These are phyloP conservation scores for Dione juno DNA, from an alignment of 2,888 invertebrate genomes.

Conservation along the genomic window DNA sequence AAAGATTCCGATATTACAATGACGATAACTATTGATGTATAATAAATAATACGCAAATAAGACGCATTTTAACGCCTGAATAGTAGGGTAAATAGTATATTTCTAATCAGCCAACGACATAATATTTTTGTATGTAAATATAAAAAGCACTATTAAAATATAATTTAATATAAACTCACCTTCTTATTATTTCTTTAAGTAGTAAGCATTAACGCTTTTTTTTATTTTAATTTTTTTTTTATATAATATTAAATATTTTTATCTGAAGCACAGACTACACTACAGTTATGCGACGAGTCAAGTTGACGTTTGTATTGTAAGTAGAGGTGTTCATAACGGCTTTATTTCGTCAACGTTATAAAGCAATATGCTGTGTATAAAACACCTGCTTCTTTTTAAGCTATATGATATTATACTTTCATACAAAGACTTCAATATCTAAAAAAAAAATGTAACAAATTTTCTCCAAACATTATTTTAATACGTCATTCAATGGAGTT, in stretches of 20 bases:
- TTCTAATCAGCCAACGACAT: neutral
- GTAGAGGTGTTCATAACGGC: too few relatives aligned
- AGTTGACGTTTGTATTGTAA: constrained; percentile 1
- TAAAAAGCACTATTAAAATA: neutral
- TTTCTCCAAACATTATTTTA: too few relatives aligned
- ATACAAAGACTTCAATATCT: too few relatives aligned
- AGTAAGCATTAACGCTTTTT: constrained; percentile 1
- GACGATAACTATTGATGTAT: neutral
- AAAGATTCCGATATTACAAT: neutral
- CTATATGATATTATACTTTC: too few relatives aligned
- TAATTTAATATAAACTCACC: neutral
- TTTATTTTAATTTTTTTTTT: constrained; percentile 7
- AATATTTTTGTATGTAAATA: neutral
- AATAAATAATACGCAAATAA: constrained; percentile 6
- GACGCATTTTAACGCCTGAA: neutral
- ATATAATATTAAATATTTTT: constrained; percentile 21
- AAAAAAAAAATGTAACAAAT: too few relatives aligned
- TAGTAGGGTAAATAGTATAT: neutral
- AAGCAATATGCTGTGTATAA: too few relatives aligned
- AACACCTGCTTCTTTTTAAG: too few relatives aligned
- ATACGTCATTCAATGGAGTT: too few relatives aligned
- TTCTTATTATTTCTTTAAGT: neutral
- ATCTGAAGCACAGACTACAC: constrained; percentile 16
- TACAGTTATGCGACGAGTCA: neutral
- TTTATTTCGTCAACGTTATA: too few relatives aligned